Percentiles rank a stretch among this genome's conserved stretches.
These are phyloP conservation scores for Haemorhous mexicanus DNA, from an alignment of 2,113 vertebrate genomes.

Conservation along the genomic window DNA sequence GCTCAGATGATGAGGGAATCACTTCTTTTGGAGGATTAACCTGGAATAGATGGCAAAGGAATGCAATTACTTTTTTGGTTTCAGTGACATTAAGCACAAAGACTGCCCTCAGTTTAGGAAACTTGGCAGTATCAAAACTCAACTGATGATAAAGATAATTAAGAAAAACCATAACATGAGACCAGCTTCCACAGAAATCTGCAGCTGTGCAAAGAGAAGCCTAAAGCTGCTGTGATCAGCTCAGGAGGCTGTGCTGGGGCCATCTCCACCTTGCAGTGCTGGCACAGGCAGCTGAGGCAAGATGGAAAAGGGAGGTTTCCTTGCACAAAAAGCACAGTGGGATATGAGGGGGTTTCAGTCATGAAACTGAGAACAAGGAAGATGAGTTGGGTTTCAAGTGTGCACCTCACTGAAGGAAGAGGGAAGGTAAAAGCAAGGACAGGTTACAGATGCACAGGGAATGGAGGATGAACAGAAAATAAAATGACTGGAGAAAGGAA, in stretches of 20 bases:
- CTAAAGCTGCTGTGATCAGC: background rate
- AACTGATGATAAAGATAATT: background rate
- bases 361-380: background rate
- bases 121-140: background rate
- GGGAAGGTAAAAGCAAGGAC: background rate
- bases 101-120: background rate
- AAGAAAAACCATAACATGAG: background rate
- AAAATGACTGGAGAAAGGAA: background rate
- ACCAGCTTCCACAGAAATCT: background rate
- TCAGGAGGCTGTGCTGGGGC: background rate
- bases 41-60: background rate
- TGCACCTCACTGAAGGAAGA: background rate
- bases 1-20: slow-evolving; percentile 41
- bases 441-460: background rate
- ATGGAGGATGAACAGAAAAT: background rate
- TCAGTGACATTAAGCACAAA: background rate
- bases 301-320: background rate
- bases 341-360: fast-evolving
- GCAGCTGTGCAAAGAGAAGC: background rate
- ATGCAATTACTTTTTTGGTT: slow-evolving; percentile 15
- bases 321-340: background rate
- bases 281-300: background rate
- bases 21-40: slow-evolving; percentile 35
- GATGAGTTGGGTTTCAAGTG: background rate
- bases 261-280: background rate